These are phyloP conservation scores for Aphelocoma californica DNA, from an alignment of 2,797 vertebrate genomes.

Conservation along the genomic window DNA sequence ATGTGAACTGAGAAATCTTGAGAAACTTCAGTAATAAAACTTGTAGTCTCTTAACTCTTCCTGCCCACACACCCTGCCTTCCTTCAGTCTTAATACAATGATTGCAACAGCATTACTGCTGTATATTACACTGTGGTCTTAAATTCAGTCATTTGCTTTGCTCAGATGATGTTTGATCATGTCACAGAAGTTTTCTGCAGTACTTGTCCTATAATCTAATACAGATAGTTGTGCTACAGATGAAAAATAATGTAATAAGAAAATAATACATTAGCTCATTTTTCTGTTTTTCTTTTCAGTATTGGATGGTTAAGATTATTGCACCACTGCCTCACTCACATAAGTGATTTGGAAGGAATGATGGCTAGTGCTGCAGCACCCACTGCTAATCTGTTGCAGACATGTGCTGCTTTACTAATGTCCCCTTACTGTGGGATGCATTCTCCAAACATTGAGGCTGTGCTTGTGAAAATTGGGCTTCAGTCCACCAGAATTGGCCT, in stretches of 20 bases:
- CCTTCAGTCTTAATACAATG: not conserved
- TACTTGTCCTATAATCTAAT: not conserved
- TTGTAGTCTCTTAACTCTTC: not conserved
- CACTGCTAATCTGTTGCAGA: constrained; percentile 96
- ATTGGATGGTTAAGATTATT: constrained; percentile 96
- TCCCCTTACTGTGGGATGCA: constrained; percentile 99
- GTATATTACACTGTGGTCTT: not conserved
- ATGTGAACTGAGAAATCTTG: not conserved
- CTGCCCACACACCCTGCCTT: not conserved
- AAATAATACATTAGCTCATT: not conserved
- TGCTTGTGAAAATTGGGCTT: constrained; percentile 96
- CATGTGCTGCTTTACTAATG: constrained; percentile 95
- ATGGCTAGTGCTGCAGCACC: constrained; percentile 98
- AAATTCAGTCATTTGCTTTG: not conserved
- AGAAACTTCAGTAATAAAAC: not conserved
- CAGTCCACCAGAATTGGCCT: constrained; percentile 96
- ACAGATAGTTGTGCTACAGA: not conserved
- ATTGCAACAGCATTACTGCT: not conserved
- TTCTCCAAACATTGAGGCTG: constrained; percentile 97
- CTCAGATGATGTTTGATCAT: not conserved
- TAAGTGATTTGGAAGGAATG: constrained; percentile 95
- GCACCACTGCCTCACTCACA: constrained; percentile 97
- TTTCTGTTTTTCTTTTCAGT: constrained; percentile 73
- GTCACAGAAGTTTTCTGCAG: not conserved
- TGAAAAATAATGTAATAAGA: not conserved